Evolutionary conservation across 2,888 invertebrate genomes (phyloP), one percentile per base, ranked within the genome.

Genomic region (Callyntrura guangdongensis): DNA sequence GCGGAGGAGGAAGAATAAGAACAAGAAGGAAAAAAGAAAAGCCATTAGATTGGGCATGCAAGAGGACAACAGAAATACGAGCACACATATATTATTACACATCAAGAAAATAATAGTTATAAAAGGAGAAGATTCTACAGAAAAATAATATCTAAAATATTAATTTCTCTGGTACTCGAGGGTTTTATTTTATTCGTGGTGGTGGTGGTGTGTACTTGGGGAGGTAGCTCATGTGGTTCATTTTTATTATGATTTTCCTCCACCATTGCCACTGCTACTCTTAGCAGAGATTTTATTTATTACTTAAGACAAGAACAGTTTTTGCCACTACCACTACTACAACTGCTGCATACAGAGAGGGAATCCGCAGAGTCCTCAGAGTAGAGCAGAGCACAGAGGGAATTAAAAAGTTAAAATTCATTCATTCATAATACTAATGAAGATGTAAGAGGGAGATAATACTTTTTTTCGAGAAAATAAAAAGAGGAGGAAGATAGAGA

Each of bases 381-480:
- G 59, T 49, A 14, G 9, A 14, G 67, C 17, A 14, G 36, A 36
- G n/a, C 17, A 72, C 79, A 89, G 86, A 67, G 90, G 87, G 92
- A 92, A 90, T 92, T 92, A 92, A 91, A 92, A 91, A 91, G 91
- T 91, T 91, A 87, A 91, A 91, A 91, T 91, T 91, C 79, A 79
- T 79, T 79, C 79, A 79, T 79, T 79, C 91, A 90, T 91, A 91
- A 90, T 90, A 86, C 86, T 90, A 90, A 92, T 92, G 92, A 92
- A 92, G 92, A 92, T 92, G 87, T 88, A 72, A 90, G 81, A 86
- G 85, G 12, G 53, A 92, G 92, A 92, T 92, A 92, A 92, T 87
- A 82, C 90, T 88, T 88, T 72, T 90, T 72, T 74, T n/a, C 45
- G n/a, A 59, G 9, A 47, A 61, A 59, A 81, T n/a, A 36, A n/a